Evolutionary conservation across 2,113 vertebrate species (phyloP).

Genomic region (Emydocephalus ijimae): DNA sequence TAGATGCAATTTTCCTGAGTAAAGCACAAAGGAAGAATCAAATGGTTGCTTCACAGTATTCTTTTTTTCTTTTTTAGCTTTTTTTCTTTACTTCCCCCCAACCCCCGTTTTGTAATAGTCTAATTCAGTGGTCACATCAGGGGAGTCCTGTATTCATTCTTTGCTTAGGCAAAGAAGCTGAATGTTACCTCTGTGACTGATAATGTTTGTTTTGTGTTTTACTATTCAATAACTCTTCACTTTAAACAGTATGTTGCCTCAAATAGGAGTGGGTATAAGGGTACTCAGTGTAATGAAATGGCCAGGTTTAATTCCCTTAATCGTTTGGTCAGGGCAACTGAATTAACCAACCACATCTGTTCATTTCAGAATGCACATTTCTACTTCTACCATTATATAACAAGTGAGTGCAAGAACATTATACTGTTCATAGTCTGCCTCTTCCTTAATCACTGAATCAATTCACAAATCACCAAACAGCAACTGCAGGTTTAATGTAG

Average conservation of each 20-base stretch:
- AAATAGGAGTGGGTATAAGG: slow-evolving; percentile 65
- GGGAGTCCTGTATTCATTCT: slow-evolving; percentile 47
- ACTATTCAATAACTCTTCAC: slow-evolving; percentile 64
- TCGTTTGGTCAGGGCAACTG: slow-evolving; percentile 71
- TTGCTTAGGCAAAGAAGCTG: slow-evolving; percentile 61
- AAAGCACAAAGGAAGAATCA: slow-evolving; percentile 50
- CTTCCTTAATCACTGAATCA: slow-evolving; percentile 30
- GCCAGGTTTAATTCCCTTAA: slow-evolving; percentile 77
- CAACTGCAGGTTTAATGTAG: not conserved
- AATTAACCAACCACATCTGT: slow-evolving; percentile 77
- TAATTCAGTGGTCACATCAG: slow-evolving; percentile 54
- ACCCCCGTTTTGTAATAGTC: slow-evolving; percentile 16
- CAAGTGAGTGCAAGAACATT: slow-evolving; percentile 46
- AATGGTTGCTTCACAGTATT: slow-evolving; percentile 36
- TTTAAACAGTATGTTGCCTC: slow-evolving; percentile 58
- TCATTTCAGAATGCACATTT: slow-evolving; percentile 52
- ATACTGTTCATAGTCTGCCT: slow-evolving; percentile 32
- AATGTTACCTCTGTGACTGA: slow-evolving; percentile 66
- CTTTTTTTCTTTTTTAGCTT: not conserved
- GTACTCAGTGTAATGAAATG: slow-evolving; percentile 71
- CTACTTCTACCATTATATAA: slow-evolving; percentile 58
- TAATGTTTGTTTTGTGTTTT: slow-evolving; percentile 64
- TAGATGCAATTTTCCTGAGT: slow-evolving; percentile 44
- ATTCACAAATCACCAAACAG: slow-evolving; percentile 1
- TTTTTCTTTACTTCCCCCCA: not conserved